A percentile compares a stretch with the other conserved stretches of the same genome.
Evolutionary conservation across 2,888 invertebrate species (phyloP).

Genomic region (Oligia strigilis): DNA sequence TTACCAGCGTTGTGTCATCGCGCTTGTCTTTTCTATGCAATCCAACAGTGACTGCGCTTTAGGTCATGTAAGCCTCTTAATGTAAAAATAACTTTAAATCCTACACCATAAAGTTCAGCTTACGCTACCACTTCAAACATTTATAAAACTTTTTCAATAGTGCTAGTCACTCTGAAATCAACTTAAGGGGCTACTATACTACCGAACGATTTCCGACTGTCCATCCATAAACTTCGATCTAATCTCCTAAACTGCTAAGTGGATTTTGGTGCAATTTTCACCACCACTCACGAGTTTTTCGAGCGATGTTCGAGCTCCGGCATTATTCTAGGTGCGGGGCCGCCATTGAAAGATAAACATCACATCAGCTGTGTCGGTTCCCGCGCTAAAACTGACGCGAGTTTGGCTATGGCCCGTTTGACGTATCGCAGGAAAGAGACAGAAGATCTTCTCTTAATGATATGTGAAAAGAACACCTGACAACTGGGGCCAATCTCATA

Average conservation of each 20-base stretch:
- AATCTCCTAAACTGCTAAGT: constrained; percentile 51
- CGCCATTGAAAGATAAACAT: constrained; percentile 56
- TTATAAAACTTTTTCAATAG: too few species aligned
- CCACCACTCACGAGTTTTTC: constrained; percentile 48
- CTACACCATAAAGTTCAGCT: too few species aligned
- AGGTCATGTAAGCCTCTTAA: too few species aligned
- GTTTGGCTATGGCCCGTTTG: constrained; percentile 22
- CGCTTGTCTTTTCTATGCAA: too few species aligned
- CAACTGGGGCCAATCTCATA: too few species aligned
- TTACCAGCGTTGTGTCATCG: too few species aligned
- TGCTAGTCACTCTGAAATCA: too few species aligned
- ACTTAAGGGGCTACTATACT: not conserved
- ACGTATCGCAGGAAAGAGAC: constrained; percentile 1
- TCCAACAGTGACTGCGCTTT: too few species aligned
- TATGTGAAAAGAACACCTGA: not conserved
- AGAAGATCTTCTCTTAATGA: constrained; percentile 27
- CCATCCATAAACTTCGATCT: constrained; percentile 25
- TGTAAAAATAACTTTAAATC: too few species aligned
- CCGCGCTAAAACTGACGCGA: constrained; percentile 51
- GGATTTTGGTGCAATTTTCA: constrained; percentile 44
- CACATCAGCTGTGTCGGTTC: constrained; percentile 54
- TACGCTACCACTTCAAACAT: too few species aligned
- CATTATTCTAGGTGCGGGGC: constrained; percentile 47
- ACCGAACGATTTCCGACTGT: not conserved
- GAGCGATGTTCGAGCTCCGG: constrained; percentile 19